phyloP scores from a whole-genome alignment of 2,113 vertebrate genomes.

The Meleagris gallopavo region DNA sequence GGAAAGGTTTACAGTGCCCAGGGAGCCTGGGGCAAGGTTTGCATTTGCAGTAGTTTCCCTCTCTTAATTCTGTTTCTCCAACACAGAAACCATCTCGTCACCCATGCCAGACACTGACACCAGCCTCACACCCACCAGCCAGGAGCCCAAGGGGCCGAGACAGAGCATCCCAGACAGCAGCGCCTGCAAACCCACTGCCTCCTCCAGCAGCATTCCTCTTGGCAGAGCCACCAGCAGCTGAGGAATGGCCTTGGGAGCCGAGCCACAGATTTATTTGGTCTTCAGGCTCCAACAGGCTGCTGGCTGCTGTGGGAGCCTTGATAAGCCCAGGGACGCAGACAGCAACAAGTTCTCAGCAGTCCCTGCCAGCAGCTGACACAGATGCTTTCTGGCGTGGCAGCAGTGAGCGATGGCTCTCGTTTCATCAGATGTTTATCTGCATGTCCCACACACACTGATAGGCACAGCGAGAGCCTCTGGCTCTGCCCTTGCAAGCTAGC shows the following conservation, averaged over 20 bases:
- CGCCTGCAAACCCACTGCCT: rapidly evolving
- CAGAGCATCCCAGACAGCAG: not conserved
- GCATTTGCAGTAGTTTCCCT: not conserved
- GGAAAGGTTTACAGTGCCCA: not conserved
- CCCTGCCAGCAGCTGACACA: conserved; percentile 54
- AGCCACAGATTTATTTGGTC: conserved; percentile 49
- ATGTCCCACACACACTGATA: not conserved
- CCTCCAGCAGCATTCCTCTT: not conserved
- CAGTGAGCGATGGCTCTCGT: conserved; percentile 43
- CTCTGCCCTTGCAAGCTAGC: not conserved
- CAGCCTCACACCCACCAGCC: rapidly evolving
- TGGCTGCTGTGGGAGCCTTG: conserved; percentile 25
- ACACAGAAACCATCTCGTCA: not conserved
- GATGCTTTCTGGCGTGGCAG: conserved; percentile 51
- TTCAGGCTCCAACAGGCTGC: not conserved
- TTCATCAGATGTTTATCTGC: conserved; percentile 46
- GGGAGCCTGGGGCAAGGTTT: not conserved
- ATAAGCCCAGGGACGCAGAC: not conserved
- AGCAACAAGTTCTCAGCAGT: not conserved
- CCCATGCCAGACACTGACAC: rapidly evolving
- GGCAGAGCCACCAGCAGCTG: not conserved
- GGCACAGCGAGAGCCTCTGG: conserved; percentile 27
- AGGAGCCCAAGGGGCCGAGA: rapidly evolving
- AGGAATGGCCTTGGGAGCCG: conserved; percentile 31
- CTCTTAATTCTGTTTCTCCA: not conserved